A percentile compares a stretch with the other conserved stretches of the same genome.
These are phyloP conservation scores for Semaprochilodus insignis DNA, from an alignment of 2,797 vertebrate species.

Conservation along the genomic window DNA sequence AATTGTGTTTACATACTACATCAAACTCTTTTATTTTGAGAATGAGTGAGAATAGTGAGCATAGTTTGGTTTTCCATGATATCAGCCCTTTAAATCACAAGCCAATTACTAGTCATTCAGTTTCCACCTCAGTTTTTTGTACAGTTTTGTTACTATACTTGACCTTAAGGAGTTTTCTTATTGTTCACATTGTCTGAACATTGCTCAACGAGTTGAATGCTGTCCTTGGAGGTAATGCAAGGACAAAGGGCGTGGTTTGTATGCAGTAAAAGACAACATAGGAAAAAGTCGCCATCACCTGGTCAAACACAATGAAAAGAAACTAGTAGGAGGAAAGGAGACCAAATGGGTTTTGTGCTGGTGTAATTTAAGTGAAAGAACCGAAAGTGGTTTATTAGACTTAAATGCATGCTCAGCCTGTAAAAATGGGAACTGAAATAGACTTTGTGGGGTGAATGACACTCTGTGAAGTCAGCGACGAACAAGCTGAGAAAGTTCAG, in stretches of 20 bases:
- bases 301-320: conserved; percentile 4
- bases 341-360: not conserved
- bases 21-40: too few species aligned
- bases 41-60: too few species aligned
- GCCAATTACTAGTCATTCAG: too few species aligned
- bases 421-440: not conserved
- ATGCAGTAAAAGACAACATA: not conserved
- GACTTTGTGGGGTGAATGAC: too few species aligned
- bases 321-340: not conserved
- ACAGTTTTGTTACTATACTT: not conserved
- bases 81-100: too few species aligned
- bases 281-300: conserved; percentile 22
- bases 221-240: not conserved
- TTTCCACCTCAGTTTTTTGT: too few species aligned
- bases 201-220: not conserved
- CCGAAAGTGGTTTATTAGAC: not conserved
- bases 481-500: not conserved
- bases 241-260: conserved; percentile 1
- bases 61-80: too few species aligned
- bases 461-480: not conserved
- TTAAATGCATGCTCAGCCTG: not conserved
- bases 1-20: too few species aligned
- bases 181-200: not conserved
- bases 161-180: too few species aligned
- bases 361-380: not conserved